Conservation (phyloP, 2,888 invertebrate genomes). For the Agrochola lychnidis region DNA sequence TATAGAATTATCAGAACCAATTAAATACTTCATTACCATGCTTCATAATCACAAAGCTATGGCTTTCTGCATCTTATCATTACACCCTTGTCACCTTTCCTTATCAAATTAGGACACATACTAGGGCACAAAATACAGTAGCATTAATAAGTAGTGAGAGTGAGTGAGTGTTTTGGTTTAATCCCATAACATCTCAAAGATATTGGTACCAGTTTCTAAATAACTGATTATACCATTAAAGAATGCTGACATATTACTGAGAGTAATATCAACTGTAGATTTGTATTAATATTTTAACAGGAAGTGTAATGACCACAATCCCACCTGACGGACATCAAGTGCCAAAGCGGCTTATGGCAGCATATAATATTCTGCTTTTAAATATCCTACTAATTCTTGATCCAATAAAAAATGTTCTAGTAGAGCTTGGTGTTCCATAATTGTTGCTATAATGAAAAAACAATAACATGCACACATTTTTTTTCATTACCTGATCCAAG, state of each 20-base stretch:
- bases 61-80: background rate
- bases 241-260: background rate
- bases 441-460: background rate
- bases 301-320: background rate
- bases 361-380: background rate
- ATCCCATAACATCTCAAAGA: background rate
- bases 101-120: background rate
- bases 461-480: background rate
- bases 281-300: background rate
- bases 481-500: slow-evolving; percentile 16
- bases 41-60: background rate
- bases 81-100: background rate
- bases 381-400: background rate
- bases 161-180: background rate
- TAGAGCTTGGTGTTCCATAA: background rate
- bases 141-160: background rate
- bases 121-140: background rate
- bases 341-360: background rate
- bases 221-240: background rate
- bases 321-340: background rate
- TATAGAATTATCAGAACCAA: background rate
- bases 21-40: background rate
- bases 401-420: background rate
- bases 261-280: background rate
- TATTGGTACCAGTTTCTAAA: background rate